phyloP scores from a whole-genome alignment of 2,797 vertebrate genomes.

The Gallinago nigripennis region DNA sequence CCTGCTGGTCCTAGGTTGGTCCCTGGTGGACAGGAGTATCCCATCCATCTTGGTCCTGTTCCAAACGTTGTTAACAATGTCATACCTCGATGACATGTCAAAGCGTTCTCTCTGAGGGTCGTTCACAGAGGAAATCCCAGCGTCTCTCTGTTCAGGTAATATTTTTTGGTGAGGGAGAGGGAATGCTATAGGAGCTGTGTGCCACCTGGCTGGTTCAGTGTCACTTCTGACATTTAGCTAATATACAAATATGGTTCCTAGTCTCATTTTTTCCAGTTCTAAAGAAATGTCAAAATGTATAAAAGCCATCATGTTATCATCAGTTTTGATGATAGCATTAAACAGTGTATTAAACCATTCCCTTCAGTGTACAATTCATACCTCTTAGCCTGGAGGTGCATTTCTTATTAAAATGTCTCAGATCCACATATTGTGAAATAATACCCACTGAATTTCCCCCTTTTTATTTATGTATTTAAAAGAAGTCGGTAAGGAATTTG shows the following conservation, averaged over 20 bases:
- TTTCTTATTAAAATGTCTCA: conserved; percentile 66
- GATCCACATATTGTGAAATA: conserved; percentile 46
- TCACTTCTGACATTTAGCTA: conserved; percentile 10
- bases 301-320: conserved; percentile 36
- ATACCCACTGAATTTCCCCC: conserved; percentile 11
- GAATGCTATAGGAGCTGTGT: background rate
- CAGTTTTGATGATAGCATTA: conserved; percentile 43
- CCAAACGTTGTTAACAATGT: background rate
- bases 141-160: background rate
- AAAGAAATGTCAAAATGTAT: conserved; percentile 36
- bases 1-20: background rate
- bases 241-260: background rate
- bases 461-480: conserved; percentile 56
- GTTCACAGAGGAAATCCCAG: background rate
- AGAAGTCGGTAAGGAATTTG: conserved; percentile 12
- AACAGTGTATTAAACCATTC: conserved; percentile 52
- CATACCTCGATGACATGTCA: background rate
- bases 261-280: background rate
- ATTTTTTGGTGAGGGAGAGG: background rate
- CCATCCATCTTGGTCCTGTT: background rate
- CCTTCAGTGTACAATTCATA: conserved; percentile 25
- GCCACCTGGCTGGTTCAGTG: background rate
- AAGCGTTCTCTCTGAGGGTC: background rate
- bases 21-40: background rate
- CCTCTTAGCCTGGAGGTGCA: conserved; percentile 40